phyloP scores from a whole-genome alignment of 2,113 vertebrate species.

The Mus pahari region DNA sequence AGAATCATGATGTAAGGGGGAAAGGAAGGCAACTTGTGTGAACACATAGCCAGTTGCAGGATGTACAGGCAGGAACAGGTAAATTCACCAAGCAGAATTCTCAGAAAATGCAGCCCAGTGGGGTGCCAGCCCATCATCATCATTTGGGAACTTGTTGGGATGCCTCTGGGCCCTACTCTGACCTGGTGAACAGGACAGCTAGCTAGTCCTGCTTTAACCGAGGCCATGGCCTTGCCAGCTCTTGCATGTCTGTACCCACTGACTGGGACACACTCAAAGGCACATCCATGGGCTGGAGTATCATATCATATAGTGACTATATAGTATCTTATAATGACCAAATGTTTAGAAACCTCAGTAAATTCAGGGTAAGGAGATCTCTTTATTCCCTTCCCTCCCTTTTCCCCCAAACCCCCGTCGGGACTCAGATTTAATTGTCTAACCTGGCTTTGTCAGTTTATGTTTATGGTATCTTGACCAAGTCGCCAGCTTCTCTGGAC shows the following conservation, averaged over 20 bases:
- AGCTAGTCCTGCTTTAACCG: not conserved
- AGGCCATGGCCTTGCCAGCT: not conserved
- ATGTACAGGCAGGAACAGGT: not conserved
- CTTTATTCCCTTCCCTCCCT: too few relatives aligned
- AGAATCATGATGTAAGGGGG: not conserved
- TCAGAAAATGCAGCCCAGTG: accelerated
- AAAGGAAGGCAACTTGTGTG: not conserved
- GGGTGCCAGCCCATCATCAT: not conserved
- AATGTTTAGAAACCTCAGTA: not conserved
- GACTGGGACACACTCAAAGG: not conserved
- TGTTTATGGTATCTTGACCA: not conserved
- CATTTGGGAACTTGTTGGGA: not conserved
- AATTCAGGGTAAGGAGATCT: not conserved
- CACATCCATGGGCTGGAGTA: not conserved
- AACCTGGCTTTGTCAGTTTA: not conserved
- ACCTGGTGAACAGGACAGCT: too few relatives aligned
- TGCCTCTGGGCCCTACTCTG: not conserved
- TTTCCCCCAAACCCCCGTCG: accelerated
- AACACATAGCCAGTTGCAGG: not conserved
- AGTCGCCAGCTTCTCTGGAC: not conserved
- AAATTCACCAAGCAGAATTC: too few relatives aligned
- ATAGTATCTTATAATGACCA: not conserved
- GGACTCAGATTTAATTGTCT: not conserved
- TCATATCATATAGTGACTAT: not conserved
- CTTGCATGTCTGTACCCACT: not conserved